A percentile compares a stretch with the other conserved stretches of the same genome.
Conservation (phyloP, 2,797 vertebrate genomes). For the Pygocentrus nattereri region DNA sequence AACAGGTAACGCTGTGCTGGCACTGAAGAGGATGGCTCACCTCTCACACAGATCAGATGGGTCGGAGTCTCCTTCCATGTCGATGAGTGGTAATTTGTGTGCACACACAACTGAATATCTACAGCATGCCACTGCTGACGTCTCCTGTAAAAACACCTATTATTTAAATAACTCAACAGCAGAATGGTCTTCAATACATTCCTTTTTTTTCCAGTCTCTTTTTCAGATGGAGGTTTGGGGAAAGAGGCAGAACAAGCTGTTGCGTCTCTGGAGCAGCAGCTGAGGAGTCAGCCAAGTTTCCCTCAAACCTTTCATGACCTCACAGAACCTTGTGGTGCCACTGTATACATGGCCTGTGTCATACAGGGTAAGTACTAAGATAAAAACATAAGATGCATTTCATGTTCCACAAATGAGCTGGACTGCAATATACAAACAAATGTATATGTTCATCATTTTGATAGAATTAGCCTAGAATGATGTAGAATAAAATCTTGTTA, state of each 20-base stretch:
- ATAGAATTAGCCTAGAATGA: too few relatives aligned
- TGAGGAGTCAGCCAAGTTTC: constrained; percentile 71
- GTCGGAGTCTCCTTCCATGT: constrained; percentile 68
- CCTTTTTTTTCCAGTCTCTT: background rate
- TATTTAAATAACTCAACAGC: too few relatives aligned
- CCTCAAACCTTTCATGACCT: constrained; percentile 65
- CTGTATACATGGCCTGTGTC: constrained; percentile 69
- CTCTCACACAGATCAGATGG: constrained; percentile 72
- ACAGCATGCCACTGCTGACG: background rate
- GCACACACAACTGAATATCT: background rate
- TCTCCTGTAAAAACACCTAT: constrained; percentile 45
- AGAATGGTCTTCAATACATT: background rate
- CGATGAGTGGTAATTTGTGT: constrained; percentile 72
- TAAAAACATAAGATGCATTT: too few relatives aligned
- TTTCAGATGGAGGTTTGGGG: constrained; percentile 76
- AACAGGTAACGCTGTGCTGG: constrained; percentile 87
- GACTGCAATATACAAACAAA: too few relatives aligned
- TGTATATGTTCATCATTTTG: too few relatives aligned
- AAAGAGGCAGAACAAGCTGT: constrained; percentile 76
- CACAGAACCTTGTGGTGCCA: constrained; percentile 71
- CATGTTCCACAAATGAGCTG: too few relatives aligned
- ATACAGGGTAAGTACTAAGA: constrained; percentile 72
- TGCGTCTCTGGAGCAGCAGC: constrained; percentile 74
- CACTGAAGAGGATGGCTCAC: constrained; percentile 84
- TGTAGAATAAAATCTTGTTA: too few relatives aligned